Evolutionary conservation across 2,797 vertebrate species (phyloP), one percentile per base, ranked within the genome.

Genomic region (Malurus leucopterus): DNA sequence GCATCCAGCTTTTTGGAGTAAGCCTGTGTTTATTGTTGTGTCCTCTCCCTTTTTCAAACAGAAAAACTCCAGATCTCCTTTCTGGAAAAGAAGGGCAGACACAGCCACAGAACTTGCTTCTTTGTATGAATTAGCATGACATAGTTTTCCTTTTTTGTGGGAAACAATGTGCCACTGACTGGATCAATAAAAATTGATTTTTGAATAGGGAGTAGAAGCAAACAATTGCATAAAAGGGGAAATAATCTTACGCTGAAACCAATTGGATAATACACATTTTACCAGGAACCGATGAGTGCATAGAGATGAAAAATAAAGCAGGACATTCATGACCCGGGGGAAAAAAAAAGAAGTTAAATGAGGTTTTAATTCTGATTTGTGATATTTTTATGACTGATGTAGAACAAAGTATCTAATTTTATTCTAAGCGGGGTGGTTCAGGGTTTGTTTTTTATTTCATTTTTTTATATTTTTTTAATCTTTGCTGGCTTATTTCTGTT

Each of bases 181-280:
- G 68, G 85, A 95, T 95, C 91, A 72, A 93, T 93, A 76, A 86
- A 92, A 90, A 93, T 93, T 92, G 93, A 96, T 93, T 94, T 93
- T 77, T 94, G 93, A 92, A 91, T 83, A 93, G 73, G 88, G 73
- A 95, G 63, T 36, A 67, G 61, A 74, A 90, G 51, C 55, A 84
- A 96, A 93, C 91, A 96, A 93, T 94, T 93, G 68, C 74, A 80
- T 96, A 93, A 95, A 91, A 75, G n/a, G 62, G 82, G 78, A 58
- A 93, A 95, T 90, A 90, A 70, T 86, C 67, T 83, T 81, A 57
- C 40, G 73, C 71, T 95, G 89, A 93, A 94, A 91, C 36, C 91
- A 64, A 91, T 74, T 95, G 70, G 54, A 71, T 92, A 91, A 85
- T 90, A 81, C 62, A 85, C 43, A 55, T 96, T 95, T 93, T 93